These are phyloP conservation scores for Leptinotarsa undecemlineata DNA, from an alignment of 1,140 invertebrate genomes.

Conservation along the genomic window DNA sequence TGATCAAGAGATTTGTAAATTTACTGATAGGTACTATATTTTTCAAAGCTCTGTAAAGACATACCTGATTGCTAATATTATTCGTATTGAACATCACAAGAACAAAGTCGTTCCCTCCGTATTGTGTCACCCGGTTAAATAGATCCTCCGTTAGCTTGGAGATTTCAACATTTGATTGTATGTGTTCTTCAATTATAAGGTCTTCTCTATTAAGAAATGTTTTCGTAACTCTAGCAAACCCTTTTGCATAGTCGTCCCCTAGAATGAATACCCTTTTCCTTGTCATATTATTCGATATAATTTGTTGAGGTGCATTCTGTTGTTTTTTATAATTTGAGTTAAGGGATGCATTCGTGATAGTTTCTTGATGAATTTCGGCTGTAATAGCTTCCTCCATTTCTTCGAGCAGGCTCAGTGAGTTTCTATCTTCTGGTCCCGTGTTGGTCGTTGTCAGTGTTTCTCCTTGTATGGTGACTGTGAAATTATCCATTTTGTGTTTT, in stretches of 20 bases:
- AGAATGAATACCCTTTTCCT: conserved; percentile 3
- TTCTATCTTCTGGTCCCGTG: no score
- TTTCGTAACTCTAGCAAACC: conserved; percentile 11
- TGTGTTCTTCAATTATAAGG: not conserved
- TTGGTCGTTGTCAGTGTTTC: no score
- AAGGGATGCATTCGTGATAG: no score
- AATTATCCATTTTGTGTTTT: not conserved
- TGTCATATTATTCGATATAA: not conserved
- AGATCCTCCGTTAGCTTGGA: conserved; percentile 1
- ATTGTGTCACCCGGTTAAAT: not conserved
- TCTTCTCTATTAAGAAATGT: not conserved
- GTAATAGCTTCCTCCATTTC: no score
- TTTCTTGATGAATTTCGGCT: no score
- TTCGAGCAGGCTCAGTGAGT: no score
- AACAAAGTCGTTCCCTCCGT: not conserved
- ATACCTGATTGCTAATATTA: conserved; percentile 14
- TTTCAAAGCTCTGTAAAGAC: no score
- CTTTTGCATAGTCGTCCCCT: not conserved
- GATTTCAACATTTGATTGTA: conserved; percentile 3
- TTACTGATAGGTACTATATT: no score
- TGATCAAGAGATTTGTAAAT: no score
- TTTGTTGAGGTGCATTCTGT: not conserved
- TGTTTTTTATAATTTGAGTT: no score
- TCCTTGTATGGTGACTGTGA: no score
- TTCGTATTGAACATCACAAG: not conserved